Base-by-base conservation (phyloP, 2,888 invertebrate species). In the Pherbina coryleti region DNA sequence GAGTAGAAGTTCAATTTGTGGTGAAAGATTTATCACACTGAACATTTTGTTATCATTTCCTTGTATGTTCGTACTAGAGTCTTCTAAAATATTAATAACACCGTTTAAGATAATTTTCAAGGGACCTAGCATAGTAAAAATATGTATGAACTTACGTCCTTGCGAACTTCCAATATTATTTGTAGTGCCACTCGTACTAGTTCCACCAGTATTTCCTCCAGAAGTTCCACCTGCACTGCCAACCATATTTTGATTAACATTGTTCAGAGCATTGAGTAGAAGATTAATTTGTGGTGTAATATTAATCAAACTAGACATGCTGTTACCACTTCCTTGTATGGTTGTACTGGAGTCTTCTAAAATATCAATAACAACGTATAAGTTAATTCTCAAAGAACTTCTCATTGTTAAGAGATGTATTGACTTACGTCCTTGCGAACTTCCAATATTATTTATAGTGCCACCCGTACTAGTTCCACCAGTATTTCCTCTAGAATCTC, bases 1-100 rank as follows among this genome's bases (percentile, higher is more conserved):
- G 9, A 64, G 0, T n/a, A 5, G 17, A 2, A 75, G 31, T 19
- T 75, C 77, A 14, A 78, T 51, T 64, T 76, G 74, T 7, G 77
- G 53, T 51, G 60, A 69, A 0, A 64, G 51, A 19, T 78, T 71
- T 1, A 76, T 7, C 7, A 71, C 31, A 28, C 51, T 76, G 1
- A 62, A 14, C 1, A 75, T n/a, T 5, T 17, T 31, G 28, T 62
- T 62, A 25, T 25, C 17, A 9, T 25, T 31, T 9, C 76, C 71
- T 14, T 5, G 14, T 9, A 76, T 76, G 11, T 28, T 34, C 0
- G 31, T 22, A 17, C 64, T 73, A n/a, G 9, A 9, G 9, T 19
- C 22, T 57, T 25, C 25, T 1, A 57, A 14, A 72, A 57, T n/a
- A n/a, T n/a, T n/a, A 14, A 14, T 25, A 1, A 66, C 1, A 37